phyloP scores from a whole-genome alignment of 2,113 vertebrate species.

The Aspidoscelis tigris region DNA sequence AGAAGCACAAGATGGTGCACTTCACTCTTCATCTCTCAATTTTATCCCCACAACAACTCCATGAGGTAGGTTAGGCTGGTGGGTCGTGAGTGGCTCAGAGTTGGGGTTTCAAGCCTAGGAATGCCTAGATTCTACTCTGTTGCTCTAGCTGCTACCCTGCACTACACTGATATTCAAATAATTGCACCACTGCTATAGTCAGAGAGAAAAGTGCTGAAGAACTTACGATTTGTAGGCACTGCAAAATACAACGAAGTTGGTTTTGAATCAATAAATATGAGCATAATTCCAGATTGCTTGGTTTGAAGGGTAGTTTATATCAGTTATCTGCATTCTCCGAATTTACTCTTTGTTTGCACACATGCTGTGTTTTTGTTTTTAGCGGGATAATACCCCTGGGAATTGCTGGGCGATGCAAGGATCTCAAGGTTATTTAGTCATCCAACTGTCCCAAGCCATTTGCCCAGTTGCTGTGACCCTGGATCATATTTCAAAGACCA shows the following conservation, averaged over 20 bases:
- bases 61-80: no score
- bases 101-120: no score
- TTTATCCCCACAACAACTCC: no score
- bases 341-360: not conserved
- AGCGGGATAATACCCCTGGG: constrained; percentile 47
- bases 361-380: constrained; percentile 40
- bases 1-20: no score
- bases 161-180: not conserved
- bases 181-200: not conserved
- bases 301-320: not conserved
- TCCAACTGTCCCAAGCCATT: constrained; percentile 48
- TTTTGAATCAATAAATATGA: not conserved
- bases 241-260: not conserved
- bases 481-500: constrained; percentile 52
- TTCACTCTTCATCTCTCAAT: no score
- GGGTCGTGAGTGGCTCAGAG: no score
- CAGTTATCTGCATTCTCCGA: not conserved
- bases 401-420: constrained; percentile 43
- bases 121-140: no score
- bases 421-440: constrained; percentile 51
- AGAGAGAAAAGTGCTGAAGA: not conserved
- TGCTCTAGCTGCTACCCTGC: no score
- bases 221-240: no score
- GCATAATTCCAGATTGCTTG: not conserved
- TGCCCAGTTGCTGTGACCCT: constrained; percentile 47